These are phyloP conservation scores for Hirtodrosophila histrioides DNA, from an alignment of 2,888 invertebrate genomes.

Conservation along the genomic window DNA sequence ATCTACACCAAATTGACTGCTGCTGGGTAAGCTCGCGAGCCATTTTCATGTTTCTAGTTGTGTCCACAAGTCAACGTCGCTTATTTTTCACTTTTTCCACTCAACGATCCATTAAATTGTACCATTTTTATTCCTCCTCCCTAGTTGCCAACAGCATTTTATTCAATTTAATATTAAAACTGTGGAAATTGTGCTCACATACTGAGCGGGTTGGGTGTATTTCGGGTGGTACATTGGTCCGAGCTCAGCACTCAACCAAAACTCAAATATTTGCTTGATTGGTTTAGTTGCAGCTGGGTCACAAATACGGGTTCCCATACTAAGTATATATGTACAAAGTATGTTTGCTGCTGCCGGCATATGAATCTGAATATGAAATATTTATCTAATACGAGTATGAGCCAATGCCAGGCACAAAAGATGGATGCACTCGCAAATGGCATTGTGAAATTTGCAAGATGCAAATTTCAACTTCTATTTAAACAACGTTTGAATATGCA, in stretches of 20 bases:
- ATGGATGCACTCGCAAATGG: slow-evolving; percentile 1
- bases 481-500: slow-evolving; percentile 26
- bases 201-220: slow-evolving; percentile 1
- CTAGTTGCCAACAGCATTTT: slow-evolving; percentile 16
- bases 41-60: slow-evolving; percentile 10
- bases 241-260: slow-evolving; percentile 49
- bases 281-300: slow-evolving; percentile 51
- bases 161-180: slow-evolving; percentile 58
- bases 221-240: slow-evolving; percentile 22
- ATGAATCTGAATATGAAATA: slow-evolving; percentile 39
- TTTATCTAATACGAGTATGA: slow-evolving; percentile 50
- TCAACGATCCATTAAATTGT: slow-evolving; percentile 61
- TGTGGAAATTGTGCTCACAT: background rate
- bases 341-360: slow-evolving; percentile 49
- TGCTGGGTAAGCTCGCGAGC: slow-evolving; percentile 14
- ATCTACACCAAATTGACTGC: slow-evolving; percentile 65
- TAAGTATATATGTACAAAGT: slow-evolving; percentile 17
- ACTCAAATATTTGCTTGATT: slow-evolving; percentile 68
- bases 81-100: slow-evolving; percentile 69
- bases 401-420: slow-evolving; percentile 10
- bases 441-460: slow-evolving; percentile 14
- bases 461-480: slow-evolving; percentile 18
- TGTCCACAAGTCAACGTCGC: slow-evolving; percentile 12
- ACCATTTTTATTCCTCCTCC: slow-evolving; percentile 22
- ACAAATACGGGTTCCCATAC: slow-evolving; percentile 4